These are phyloP conservation scores for Eilema griseolum DNA, from an alignment of 2,888 invertebrate genomes.

Conservation along the genomic window DNA sequence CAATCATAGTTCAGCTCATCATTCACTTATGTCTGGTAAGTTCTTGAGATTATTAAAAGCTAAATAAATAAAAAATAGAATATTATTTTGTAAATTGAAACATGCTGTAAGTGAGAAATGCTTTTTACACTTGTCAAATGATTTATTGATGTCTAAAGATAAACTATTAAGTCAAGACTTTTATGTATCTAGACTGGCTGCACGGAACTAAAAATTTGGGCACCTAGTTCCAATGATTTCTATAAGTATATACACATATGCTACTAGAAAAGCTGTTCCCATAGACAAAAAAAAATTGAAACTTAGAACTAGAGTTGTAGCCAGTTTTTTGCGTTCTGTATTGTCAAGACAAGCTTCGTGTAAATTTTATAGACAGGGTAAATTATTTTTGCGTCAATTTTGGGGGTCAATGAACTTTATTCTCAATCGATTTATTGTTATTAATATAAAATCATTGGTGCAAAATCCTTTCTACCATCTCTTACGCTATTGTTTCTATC, in stretches of 20 bases:
- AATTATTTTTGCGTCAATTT: no score
- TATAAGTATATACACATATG: no score
- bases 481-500: neutral
- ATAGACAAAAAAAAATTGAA: no score
- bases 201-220: neutral
- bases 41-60: neutral
- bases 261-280: no score
- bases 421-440: no score
- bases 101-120: neutral
- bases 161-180: no score
- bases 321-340: no score
- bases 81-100: neutral
- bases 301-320: no score
- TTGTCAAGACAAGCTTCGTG: no score
- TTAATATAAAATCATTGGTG: neutral
- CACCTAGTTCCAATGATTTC: neutral
- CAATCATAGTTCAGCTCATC: conserved; percentile 3
- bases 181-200: neutral
- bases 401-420: no score
- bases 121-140: neutral
- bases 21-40: neutral
- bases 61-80: neutral
- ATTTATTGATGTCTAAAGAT: neutral
- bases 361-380: no score
- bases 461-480: neutral